Evolutionary conservation across 2,113 vertebrate genomes (phyloP).

Genomic region (Neogale vison): DNA sequence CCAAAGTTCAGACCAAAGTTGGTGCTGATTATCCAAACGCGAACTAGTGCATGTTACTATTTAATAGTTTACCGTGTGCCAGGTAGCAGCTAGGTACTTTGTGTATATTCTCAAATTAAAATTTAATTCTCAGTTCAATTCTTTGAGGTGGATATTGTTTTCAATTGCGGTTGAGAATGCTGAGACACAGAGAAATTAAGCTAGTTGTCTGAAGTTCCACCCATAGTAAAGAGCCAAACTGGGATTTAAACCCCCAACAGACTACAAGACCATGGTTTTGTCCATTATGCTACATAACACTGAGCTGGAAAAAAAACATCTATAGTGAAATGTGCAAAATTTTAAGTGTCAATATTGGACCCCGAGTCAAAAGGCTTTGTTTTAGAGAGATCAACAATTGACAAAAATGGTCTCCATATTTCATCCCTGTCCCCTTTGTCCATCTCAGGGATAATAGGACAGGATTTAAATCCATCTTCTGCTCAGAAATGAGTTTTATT

Average conservation of each 20-base stretch:
- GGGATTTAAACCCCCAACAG: background rate
- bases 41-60: background rate
- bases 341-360: background rate
- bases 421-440: background rate
- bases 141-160: background rate
- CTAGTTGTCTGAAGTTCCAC: background rate
- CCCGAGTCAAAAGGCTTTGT: background rate
- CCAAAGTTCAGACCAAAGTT: background rate
- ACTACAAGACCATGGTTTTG: background rate
- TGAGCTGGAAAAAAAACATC: background rate
- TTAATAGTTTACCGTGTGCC: background rate
- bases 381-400: background rate
- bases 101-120: background rate
- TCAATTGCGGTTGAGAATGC: background rate
- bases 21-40: background rate
- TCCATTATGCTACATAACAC: no score
- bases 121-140: background rate
- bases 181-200: background rate
- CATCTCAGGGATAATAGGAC: background rate
- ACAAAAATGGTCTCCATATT: background rate
- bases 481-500: background rate
- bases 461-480: background rate
- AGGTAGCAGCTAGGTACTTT: background rate
- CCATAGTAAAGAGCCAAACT: background rate
- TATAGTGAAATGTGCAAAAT: background rate